phyloP scores from a whole-genome alignment of 2,797 vertebrate genomes.

The Natrix natrix region DNA sequence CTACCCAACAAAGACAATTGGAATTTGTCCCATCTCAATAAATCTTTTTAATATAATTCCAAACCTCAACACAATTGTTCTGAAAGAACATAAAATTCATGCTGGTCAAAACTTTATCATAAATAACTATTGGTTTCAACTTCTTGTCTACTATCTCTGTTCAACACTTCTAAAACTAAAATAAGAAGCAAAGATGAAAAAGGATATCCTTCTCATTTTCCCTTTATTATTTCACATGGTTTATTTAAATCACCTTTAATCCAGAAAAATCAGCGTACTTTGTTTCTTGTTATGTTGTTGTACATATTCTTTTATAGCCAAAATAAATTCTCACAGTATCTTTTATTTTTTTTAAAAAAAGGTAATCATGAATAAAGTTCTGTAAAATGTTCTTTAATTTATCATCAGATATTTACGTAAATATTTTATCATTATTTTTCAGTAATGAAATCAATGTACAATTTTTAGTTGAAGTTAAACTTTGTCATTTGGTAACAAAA shows the following conservation, averaged over 20 bases:
- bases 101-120: background rate
- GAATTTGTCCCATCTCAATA: background rate
- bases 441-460: background rate
- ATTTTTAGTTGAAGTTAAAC: background rate
- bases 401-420: background rate
- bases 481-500: background rate
- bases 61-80: background rate
- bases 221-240: background rate
- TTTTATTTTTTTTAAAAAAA: background rate
- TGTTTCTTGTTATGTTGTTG: background rate
- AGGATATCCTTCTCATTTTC: background rate
- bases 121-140: background rate
- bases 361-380: background rate
- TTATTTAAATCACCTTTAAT: background rate
- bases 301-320: background rate
- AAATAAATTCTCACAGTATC: background rate
- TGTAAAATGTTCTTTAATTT: background rate
- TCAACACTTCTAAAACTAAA: background rate
- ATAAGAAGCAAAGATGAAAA: background rate
- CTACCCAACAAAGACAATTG: background rate
- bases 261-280: background rate
- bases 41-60: background rate
- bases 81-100: background rate
- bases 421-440: background rate
- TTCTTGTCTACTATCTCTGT: background rate